Evolutionary conservation across 2,797 vertebrate genomes (phyloP).

Genomic region (Artibeus jamaicensis): DNA sequence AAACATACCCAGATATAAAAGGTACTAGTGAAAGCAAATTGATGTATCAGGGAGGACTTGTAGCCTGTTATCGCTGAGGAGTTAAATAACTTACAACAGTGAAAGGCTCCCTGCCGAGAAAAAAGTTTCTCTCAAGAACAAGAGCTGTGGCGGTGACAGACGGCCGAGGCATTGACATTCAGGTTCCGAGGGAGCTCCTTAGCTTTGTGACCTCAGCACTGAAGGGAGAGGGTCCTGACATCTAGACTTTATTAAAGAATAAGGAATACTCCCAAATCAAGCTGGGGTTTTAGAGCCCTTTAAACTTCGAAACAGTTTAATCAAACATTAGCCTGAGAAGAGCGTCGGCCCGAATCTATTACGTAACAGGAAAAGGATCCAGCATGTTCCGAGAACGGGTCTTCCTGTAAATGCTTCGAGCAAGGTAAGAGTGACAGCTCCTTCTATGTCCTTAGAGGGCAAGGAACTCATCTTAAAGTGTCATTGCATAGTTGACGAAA

Average conservation of each 20-base stretch:
- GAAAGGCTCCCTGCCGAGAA: neutral
- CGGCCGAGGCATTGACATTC: neutral
- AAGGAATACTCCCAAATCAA: neutral
- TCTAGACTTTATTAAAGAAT: neutral
- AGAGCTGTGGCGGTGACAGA: neutral
- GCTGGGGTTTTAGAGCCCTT: neutral
- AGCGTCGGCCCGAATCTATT: neutral
- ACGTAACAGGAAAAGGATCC: neutral
- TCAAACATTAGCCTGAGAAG: neutral
- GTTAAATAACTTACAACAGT: neutral
- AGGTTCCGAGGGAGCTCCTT: fast-evolving
- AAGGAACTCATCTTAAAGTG: neutral
- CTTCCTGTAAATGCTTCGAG: no score
- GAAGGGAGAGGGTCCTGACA: neutral
- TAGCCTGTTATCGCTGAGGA: neutral
- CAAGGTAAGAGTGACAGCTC: neutral
- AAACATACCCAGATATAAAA: neutral
- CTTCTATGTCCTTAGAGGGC: neutral
- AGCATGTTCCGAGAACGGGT: neutral
- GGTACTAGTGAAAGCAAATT: neutral
- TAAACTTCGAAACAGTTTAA: neutral
- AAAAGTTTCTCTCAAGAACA: neutral
- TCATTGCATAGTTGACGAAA: neutral
- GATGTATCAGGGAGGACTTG: neutral
- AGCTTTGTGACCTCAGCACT: neutral